Percentiles rank a stretch among this genome's conserved stretches.
These are phyloP conservation scores for Ophraella communa DNA, from an alignment of 2,888 invertebrate genomes.

Conservation along the genomic window DNA sequence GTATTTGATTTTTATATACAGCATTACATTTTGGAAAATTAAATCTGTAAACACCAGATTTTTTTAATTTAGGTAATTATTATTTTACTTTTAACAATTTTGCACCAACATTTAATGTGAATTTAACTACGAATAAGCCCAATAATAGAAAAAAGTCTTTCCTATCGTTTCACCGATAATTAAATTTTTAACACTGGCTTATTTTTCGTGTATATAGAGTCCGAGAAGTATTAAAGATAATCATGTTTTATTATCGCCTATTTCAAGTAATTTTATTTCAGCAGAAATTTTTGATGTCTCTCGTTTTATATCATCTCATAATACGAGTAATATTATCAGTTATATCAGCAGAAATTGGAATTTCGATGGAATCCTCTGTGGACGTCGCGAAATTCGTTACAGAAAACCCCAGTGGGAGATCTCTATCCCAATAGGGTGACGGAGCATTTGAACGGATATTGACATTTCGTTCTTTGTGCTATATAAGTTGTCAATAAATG, in stretches of 20 bases:
- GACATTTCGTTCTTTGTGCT: not conserved
- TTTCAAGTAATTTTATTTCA: constrained; percentile 2
- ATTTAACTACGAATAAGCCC: too few relatives aligned
- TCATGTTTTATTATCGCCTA: not conserved
- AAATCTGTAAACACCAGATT: too few relatives aligned
- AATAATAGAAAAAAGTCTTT: too few relatives aligned
- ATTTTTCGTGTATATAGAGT: too few relatives aligned
- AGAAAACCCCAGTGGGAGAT: constrained; percentile 2
- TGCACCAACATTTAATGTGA: too few relatives aligned
- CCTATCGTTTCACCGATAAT: too few relatives aligned
- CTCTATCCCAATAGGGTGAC: not conserved
- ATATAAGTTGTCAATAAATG: constrained; percentile 1
- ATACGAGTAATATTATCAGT: not conserved
- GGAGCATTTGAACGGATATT: not conserved
- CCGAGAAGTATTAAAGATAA: not conserved
- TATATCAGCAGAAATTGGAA: not conserved
- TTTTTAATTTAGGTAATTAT: too few relatives aligned
- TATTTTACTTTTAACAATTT: too few relatives aligned
- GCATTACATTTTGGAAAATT: too few relatives aligned
- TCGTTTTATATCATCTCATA: not conserved
- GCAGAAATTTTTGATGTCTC: not conserved
- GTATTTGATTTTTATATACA: too few relatives aligned
- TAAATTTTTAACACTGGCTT: too few relatives aligned
- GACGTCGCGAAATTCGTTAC: constrained; percentile 5
- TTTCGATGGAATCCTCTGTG: not conserved